Evolutionary conservation across 2,797 vertebrate genomes (phyloP).

Genomic region (Numenius phaeopus): DNA sequence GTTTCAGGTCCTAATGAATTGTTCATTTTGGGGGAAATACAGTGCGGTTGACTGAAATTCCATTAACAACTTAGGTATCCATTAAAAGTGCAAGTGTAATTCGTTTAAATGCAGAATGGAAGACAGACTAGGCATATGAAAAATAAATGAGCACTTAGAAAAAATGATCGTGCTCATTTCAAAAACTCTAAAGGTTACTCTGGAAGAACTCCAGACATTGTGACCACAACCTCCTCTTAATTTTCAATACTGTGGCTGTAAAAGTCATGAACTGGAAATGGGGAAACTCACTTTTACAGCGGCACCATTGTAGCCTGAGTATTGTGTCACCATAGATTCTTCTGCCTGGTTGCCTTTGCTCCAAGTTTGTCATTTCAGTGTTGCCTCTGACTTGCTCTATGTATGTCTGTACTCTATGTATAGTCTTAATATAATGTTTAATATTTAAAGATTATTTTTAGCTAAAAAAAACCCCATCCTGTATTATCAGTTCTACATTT

Average conservation of each 20-base stretch:
- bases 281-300: not conserved
- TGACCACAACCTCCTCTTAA: not conserved
- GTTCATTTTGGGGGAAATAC: not conserved
- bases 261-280: not conserved
- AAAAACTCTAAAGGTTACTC: not conserved
- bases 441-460: not conserved
- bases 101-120: constrained; percentile 4
- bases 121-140: constrained; percentile 7
- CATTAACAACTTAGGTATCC: constrained; percentile 31
- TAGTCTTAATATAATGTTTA: not conserved
- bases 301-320: not conserved
- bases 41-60: constrained; percentile 32
- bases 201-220: not conserved
- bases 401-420: not conserved
- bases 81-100: constrained; percentile 39
- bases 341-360: not conserved
- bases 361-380: not conserved
- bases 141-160: constrained; percentile 45
- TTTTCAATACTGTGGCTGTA: not conserved
- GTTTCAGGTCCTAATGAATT: not conserved
- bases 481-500: not conserved
- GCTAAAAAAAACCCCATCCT: fast-evolving
- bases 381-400: not conserved
- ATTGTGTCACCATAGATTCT: not conserved
- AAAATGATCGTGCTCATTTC: not conserved